Evolutionary conservation across 2,888 invertebrate genomes (phyloP).

Genomic region (Hirudinaria manillensis): DNA sequence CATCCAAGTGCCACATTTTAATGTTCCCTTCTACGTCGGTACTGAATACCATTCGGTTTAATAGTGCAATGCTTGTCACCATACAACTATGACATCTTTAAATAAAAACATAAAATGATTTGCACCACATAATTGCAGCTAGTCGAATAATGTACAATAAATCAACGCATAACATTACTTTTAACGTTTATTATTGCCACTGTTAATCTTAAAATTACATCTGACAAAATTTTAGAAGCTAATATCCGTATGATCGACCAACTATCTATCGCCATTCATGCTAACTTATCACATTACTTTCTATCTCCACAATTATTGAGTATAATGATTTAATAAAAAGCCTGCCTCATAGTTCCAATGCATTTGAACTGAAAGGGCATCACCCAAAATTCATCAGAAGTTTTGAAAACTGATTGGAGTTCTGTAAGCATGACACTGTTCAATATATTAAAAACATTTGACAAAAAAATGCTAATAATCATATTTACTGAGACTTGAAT

Average conservation of each 20-base stretch:
- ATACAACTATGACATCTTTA: constrained; percentile 47
- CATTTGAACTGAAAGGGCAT: constrained; percentile 53
- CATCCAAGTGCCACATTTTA: constrained; percentile 50
- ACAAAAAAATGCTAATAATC: too few relatives aligned
- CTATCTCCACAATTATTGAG: too few relatives aligned
- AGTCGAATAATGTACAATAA: too few relatives aligned
- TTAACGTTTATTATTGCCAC: too few relatives aligned
- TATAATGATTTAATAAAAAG: background rate
- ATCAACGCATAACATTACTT: too few relatives aligned
- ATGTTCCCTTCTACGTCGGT: constrained; percentile 46
- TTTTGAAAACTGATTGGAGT: constrained; percentile 1
- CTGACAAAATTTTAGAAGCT: background rate
- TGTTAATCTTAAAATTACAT: too few relatives aligned
- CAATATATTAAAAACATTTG: too few relatives aligned
- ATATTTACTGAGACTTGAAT: too few relatives aligned
- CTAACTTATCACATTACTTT: too few relatives aligned
- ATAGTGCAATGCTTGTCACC: constrained; percentile 44
- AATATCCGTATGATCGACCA: too few relatives aligned
- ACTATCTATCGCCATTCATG: too few relatives aligned
- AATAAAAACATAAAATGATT: background rate
- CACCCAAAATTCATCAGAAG: constrained; percentile 44
- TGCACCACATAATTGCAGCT: background rate
- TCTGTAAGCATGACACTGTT: background rate
- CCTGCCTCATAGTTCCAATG: constrained; percentile 49
- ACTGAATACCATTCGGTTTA: constrained; percentile 45